Base-by-base conservation (phyloP, 2,888 invertebrate genomes). In the Morpho achilles region DNA sequence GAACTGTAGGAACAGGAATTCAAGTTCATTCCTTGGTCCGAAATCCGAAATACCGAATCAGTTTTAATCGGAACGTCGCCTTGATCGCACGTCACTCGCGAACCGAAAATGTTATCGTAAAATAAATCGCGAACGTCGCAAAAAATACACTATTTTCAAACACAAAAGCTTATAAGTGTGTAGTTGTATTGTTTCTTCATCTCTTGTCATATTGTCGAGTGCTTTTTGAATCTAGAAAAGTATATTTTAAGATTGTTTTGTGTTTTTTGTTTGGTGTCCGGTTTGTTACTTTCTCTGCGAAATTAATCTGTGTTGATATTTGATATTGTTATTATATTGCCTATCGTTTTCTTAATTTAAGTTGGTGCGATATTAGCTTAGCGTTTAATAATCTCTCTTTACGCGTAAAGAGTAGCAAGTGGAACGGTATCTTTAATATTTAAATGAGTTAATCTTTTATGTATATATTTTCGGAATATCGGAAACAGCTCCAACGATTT, bases 1-100 rank as follows among this genome's bases (percentile, higher is more conserved):
- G 54, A 43, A 54, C 51, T 45, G 50, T 53, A 55, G 45, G 22
- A 45, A 60, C 58, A 60, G 60, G 62, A 52, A 62, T 53, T 58
- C 55, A 60, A 62, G 60, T 62, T 62, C 57, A 50, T 46, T 49
- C 60, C 55, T 58, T 60, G 60, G 45, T 55, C 45, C 51, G 44
- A 50, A 52, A 23, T 32, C 45, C 51, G 44, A 50, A 52, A 23
- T 32, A 45, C 45, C 32, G 44, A 63, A 60, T 68, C 83, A 84
- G 84, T 84, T 75, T 70, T 69, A 62, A 60, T 65, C 63, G 50
- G 64, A 50, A 58, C 67, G 53, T 66, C 66, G 69, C n/a, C 66
- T 56, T 43, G 69, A 58, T 51, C 72, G 75, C 77, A 81, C 83
- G 83, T 44, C 16, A 23, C 39, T 16, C 9, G 9, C 40, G 6